Conservation (phyloP, 2,113 vertebrate genomes). For the Sporophila hypoxantha region DNA sequence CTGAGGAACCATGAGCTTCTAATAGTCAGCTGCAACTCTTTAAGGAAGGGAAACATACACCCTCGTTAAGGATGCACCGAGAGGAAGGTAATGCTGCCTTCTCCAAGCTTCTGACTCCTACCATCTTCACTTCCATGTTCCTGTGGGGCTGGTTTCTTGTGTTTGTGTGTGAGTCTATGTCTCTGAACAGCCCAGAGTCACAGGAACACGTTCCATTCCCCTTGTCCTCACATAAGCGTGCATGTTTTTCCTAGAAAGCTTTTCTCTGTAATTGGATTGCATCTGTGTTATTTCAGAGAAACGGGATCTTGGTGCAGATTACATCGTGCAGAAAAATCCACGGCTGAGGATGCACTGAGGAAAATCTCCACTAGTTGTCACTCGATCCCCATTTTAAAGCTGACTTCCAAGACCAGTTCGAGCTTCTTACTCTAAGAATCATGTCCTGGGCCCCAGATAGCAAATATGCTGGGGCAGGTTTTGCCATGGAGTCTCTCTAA, state of each 20-base stretch:
- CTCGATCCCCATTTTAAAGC: slow-evolving; percentile 43
- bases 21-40: background rate
- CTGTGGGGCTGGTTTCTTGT: background rate
- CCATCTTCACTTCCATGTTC: background rate
- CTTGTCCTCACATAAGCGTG: rapidly evolving
- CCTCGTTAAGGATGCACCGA: background rate
- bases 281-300: background rate
- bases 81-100: background rate
- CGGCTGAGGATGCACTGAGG: background rate
- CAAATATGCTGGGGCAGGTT: background rate
- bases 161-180: background rate
- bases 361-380: slow-evolving; percentile 62
- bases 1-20: background rate
- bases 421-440: background rate
- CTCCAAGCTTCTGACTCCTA: background rate
- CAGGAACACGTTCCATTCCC: background rate
- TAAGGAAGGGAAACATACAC: background rate
- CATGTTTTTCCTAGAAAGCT: background rate
- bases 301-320: background rate
- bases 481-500: background rate
- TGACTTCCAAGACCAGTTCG: background rate
- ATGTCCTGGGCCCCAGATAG: background rate
- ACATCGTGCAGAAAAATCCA: background rate
- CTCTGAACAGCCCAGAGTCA: background rate
- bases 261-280: rapidly evolving